Evolutionary conservation across 2,888 invertebrate genomes (phyloP).

Genomic region (Trichacis sp.): DNA sequence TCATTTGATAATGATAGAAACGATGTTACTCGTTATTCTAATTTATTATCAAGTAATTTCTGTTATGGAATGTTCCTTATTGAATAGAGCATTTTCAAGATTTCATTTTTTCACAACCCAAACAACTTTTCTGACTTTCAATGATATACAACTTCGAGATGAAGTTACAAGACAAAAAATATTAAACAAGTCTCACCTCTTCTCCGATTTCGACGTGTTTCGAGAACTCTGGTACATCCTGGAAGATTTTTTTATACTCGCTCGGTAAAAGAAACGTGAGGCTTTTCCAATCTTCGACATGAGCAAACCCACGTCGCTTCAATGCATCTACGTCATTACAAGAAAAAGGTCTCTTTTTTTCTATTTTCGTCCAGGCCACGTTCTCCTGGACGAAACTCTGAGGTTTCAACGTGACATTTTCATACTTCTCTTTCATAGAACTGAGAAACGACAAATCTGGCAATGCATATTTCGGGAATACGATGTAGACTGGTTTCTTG

Average conservation of each 20-base stretch:
- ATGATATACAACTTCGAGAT: too few species aligned
- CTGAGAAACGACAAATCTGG: constrained; percentile 88
- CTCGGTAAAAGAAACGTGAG: constrained; percentile 87
- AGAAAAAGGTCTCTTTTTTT: constrained; percentile 76
- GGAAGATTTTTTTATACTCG: constrained; percentile 83
- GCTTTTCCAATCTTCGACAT: constrained; percentile 94
- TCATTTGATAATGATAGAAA: too few species aligned
- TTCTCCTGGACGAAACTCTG: constrained; percentile 72
- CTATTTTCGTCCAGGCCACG: constrained; percentile 66
- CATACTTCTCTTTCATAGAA: constrained; percentile 64
- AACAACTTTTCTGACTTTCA: too few species aligned
- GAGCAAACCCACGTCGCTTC: constrained; percentile 83
- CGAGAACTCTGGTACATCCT: constrained; percentile 84
- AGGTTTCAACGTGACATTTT: constrained; percentile 82
- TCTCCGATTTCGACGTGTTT: constrained; percentile 75
- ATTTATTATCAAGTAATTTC: too few species aligned
- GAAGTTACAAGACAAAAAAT: too few species aligned
- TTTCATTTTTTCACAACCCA: too few species aligned
- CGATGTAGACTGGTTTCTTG: constrained; percentile 84
- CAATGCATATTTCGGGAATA: constrained; percentile 91
- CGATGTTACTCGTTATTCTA: too few species aligned
- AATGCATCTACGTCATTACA: constrained; percentile 86
- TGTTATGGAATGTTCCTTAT: too few species aligned
- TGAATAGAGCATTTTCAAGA: too few species aligned
- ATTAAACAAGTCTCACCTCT: constrained; percentile 53